Base-by-base conservation (phyloP, 2,113 vertebrate genomes). In the Anhinga rufa region DNA sequence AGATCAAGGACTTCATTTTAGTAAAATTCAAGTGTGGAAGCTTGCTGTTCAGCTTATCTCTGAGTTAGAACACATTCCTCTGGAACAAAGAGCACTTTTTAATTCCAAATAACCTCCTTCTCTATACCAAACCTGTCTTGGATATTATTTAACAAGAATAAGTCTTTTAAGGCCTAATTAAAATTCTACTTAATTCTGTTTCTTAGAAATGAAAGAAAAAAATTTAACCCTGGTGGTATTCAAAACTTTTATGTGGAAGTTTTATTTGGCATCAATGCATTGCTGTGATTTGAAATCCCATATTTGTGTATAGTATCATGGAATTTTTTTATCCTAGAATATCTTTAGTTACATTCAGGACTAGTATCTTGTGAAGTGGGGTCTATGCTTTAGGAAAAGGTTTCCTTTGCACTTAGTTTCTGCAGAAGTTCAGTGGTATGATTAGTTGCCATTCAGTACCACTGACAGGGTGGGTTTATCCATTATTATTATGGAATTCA, bases 1-100 rank as follows among this genome's bases (percentile, higher is more conserved):
- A 94, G 71, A 90, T 90, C 87, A 95, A 88, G 89, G 86, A 88
- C 78, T 81, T 92, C 4, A 21, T 92, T 82, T 82, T 44, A 75
- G 36, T 74, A 52, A 81, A 95, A 76, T 52, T n/a, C n/a, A 78
- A 81, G 79, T 61, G 16, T 91, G 46, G 54, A 87, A 81, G 72
- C 18, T 91, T 93, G 57, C 21, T 36, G 34, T 86, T 95, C n/a
- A 78, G 26, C 77, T 95, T 85, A 44, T 91, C 26, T 62, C 71
- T 34, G 46, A 88, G 49, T 76, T 86, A 24, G 48, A 85, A 51
- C 20, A 7, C 14, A 54, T 95, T 93, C 52, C 65, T 92, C 54
- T 90, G 90, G 68, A 88, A 49, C 79, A 54, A 90, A 83, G 62
- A 70, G 6, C 29, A 21, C 34, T 72, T 82, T 69, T 71, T 58